These are phyloP conservation scores for Stenodera caucasica DNA, from an alignment of 2,888 invertebrate species.

Conservation along the genomic window DNA sequence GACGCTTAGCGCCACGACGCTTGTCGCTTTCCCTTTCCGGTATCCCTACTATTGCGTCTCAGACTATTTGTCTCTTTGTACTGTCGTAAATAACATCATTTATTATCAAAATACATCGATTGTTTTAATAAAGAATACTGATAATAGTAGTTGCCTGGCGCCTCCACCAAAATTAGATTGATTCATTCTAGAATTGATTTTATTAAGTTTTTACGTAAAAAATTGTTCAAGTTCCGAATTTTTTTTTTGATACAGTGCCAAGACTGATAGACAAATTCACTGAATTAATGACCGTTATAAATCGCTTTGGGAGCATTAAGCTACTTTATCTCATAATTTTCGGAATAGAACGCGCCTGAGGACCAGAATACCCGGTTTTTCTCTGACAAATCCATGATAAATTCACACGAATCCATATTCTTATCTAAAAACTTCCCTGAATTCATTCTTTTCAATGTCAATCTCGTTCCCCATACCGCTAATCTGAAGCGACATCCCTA, in stretches of 20 bases:
- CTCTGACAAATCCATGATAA: neutral
- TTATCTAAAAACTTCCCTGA: neutral
- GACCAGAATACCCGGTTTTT: neutral
- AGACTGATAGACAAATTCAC: too few relatives aligned
- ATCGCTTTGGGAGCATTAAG: neutral
- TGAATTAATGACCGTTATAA: neutral
- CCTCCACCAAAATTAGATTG: constrained; percentile 2
- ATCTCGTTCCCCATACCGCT: too few relatives aligned
- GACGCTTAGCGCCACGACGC: constrained; percentile 45
- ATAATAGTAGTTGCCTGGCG: neutral
- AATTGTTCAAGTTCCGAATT: too few relatives aligned
- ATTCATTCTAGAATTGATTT: too few relatives aligned
- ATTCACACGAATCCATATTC: neutral
- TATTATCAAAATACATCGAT: neutral
- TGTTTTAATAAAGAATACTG: neutral
- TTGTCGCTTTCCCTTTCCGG: constrained; percentile 44
- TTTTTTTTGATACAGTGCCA: too few relatives aligned
- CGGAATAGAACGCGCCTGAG: neutral
- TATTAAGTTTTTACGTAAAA: too few relatives aligned
- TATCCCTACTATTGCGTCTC: constrained; percentile 17
- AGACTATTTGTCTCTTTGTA: constrained; percentile 7
- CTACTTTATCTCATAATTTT: neutral
- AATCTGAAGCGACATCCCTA: too few relatives aligned
- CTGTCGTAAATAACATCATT: neutral
- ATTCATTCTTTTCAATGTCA: neutral